A percentile compares a stretch with the other conserved stretches of the same genome.
Evolutionary conservation across 2,113 vertebrate genomes (phyloP).

Genomic region (Eudyptes chrysolophus): DNA sequence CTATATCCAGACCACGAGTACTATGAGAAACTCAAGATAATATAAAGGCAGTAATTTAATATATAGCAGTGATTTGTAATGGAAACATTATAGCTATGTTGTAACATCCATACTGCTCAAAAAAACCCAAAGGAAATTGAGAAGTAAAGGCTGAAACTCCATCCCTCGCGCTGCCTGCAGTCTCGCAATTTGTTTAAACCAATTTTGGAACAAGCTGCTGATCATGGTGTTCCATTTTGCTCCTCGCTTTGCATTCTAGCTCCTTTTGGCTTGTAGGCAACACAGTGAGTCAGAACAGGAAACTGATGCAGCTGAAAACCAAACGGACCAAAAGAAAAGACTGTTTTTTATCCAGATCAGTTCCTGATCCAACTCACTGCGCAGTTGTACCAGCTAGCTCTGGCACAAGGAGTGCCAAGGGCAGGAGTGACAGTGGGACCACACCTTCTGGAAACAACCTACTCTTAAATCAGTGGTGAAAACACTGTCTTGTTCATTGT

Average conservation of each 20-base stretch:
- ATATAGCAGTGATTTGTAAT: neutral
- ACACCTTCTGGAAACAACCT: neutral
- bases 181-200: neutral
- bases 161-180: neutral
- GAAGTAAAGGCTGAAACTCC: neutral
- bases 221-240: neutral
- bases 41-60: neutral
- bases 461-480: neutral
- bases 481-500: neutral
- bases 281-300: conserved; percentile 42
- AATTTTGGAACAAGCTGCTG: neutral
- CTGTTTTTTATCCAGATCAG: neutral
- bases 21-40: neutral
- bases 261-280: neutral
- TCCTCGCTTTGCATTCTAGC: neutral
- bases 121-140: neutral
- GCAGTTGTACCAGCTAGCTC: neutral
- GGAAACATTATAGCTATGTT: neutral
- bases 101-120: neutral
- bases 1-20: neutral
- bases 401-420: neutral
- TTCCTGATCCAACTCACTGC: neutral
- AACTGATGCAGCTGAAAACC: conserved; percentile 44
- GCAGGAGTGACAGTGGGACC: neutral
- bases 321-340: neutral